phyloP scores from a whole-genome alignment of 2,113 vertebrate species.

The Aptenodytes forsteri region DNA sequence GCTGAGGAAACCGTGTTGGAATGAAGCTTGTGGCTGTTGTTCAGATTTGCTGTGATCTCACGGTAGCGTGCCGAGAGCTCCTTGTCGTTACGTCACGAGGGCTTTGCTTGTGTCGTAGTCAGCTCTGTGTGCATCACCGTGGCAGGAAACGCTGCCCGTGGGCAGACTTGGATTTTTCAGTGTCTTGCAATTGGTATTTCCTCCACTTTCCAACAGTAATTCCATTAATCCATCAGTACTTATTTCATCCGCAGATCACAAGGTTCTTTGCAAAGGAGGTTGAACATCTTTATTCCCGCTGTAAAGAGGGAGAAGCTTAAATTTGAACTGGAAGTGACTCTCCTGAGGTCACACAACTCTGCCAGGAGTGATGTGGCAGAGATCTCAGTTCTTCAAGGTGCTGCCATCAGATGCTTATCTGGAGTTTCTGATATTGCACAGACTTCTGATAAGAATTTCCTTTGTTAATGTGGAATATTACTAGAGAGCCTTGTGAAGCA shows the following conservation, averaged over 20 bases:
- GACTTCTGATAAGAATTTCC: not conserved
- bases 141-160: constrained; percentile 50
- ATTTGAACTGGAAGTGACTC: not conserved
- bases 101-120: not conserved
- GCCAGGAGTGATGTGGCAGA: not conserved
- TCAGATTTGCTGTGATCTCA: constrained; percentile 12
- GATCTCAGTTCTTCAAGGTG: not conserved
- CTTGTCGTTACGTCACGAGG: not conserved
- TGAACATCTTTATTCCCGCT: not conserved
- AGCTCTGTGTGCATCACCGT: constrained; percentile 22
- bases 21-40: not conserved
- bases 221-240: not conserved
- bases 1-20: not conserved
- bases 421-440: not conserved
- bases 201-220: not conserved
- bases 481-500: not conserved
- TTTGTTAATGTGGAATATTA: not conserved
- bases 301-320: not conserved
- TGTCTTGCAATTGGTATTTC: not conserved
- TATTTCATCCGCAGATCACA: not conserved
- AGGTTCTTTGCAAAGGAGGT: not conserved
- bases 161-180: constrained; percentile 27
- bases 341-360: not conserved
- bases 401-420: not conserved
- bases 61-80: not conserved